A percentile compares a stretch with the other conserved stretches of the same genome.
Conservation (phyloP, 2,797 vertebrate species). For the Nyctibius grandis region DNA sequence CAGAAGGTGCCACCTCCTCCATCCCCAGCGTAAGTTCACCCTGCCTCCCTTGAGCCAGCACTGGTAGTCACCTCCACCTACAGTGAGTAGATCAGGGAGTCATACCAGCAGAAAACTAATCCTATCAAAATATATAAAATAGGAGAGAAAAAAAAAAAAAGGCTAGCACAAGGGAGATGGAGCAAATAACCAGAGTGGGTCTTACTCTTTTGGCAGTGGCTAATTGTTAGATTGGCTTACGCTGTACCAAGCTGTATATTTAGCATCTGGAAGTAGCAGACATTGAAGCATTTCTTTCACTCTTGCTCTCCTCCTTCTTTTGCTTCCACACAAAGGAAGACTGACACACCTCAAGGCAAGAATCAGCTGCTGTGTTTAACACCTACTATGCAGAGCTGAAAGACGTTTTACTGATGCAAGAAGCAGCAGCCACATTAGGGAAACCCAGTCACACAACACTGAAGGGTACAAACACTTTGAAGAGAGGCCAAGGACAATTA, state of each 20-base stretch:
- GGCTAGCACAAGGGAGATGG: background rate
- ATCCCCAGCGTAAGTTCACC: background rate
- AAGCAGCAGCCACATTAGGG: background rate
- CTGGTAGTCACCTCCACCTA: background rate
- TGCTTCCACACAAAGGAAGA: background rate
- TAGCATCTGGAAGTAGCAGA: background rate
- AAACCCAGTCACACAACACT: background rate
- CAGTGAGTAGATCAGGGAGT: accelerated
- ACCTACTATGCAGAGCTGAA: background rate
- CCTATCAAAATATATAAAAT: background rate
- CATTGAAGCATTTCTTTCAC: background rate
- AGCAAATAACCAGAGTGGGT: background rate
- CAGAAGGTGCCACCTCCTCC: background rate
- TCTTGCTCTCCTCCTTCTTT: background rate
- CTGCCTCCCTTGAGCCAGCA: background rate
- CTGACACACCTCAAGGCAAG: background rate
- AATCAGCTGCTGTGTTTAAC: background rate
- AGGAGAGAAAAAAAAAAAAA: background rate
- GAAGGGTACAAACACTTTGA: accelerated
- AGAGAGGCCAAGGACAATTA: background rate
- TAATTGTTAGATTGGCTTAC: background rate
- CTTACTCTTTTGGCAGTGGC: background rate
- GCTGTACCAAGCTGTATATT: background rate
- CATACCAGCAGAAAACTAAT: background rate
- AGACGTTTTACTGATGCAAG: background rate